phyloP scores from a whole-genome alignment of 2,797 vertebrate species.

The Oophaga sylvatica region DNA sequence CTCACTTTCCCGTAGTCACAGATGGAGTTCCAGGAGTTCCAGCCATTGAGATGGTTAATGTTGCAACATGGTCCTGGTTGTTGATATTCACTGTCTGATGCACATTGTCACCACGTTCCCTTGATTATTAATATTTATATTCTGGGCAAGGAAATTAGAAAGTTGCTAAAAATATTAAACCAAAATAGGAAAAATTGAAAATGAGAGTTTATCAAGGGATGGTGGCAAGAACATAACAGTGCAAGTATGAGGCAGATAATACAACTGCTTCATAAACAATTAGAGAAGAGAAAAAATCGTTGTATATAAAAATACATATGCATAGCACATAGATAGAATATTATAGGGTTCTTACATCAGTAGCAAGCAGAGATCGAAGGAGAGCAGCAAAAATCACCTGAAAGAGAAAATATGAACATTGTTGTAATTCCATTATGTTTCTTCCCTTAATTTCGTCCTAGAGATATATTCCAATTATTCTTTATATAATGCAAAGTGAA shows the following conservation, averaged over 20 bases:
- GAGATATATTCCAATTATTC: background rate
- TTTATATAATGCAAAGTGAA: no score
- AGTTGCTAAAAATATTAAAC: background rate
- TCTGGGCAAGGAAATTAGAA: slow-evolving; percentile 56
- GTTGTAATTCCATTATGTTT: background rate
- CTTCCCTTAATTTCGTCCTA: background rate
- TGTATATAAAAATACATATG: background rate
- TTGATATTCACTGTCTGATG: slow-evolving; percentile 60
- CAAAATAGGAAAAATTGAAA: background rate
- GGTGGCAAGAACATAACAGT: background rate
- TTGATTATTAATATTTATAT: slow-evolving; percentile 36
- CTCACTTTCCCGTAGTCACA: slow-evolving; percentile 67
- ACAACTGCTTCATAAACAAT: background rate
- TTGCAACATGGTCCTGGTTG: slow-evolving; percentile 48
- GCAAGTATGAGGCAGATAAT: background rate
- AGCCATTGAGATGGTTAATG: slow-evolving; percentile 60
- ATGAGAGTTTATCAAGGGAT: background rate
- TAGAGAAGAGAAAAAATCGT: background rate
- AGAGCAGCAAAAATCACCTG: slow-evolving; percentile 68
- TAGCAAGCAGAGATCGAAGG: slow-evolving; percentile 65
- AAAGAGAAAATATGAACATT: slow-evolving; percentile 58
- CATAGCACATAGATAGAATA: background rate
- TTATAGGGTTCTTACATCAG: slow-evolving; percentile 63
- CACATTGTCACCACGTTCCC: slow-evolving; percentile 13
- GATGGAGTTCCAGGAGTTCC: slow-evolving; percentile 66